Conservation (phyloP, 2,888 invertebrate species). For the Cotesia congregata region DNA sequence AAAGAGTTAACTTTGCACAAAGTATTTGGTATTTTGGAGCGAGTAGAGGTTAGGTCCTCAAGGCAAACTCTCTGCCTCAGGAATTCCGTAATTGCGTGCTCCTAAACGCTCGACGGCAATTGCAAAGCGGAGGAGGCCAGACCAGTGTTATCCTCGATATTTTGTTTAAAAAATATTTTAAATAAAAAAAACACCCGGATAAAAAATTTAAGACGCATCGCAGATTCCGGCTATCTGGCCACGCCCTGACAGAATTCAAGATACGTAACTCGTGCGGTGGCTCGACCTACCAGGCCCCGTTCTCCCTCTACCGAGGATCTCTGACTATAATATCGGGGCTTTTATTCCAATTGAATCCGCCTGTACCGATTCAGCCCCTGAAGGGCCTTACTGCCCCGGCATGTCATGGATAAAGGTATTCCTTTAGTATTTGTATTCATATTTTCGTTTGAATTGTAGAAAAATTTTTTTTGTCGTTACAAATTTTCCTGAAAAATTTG, state of each 20-base stretch:
- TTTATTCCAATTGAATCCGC: conserved; percentile 69
- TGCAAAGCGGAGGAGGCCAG: conserved; percentile 4
- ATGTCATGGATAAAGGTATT: too few relatives aligned
- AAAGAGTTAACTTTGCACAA: not conserved
- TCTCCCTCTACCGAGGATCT: conserved; percentile 62
- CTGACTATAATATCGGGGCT: conserved; percentile 57
- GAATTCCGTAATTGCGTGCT: conserved; percentile 41
- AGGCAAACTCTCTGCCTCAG: conserved; percentile 33
- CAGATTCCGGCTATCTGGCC: conserved; percentile 64
- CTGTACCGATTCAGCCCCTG: conserved; percentile 14
- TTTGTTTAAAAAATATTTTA: conserved; percentile 28
- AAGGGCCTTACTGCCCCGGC: too few relatives aligned
- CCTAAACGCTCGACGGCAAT: conserved; percentile 22
- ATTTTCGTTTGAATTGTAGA: too few relatives aligned
- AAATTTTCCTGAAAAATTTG: too few relatives aligned
- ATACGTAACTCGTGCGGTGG: conserved; percentile 70
- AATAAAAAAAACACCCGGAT: conserved; percentile 38
- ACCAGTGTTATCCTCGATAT: not conserved
- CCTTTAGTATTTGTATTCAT: too few relatives aligned
- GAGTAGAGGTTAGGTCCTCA: not conserved
- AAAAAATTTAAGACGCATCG: conserved; percentile 54
- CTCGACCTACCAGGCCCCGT: conserved; percentile 68
- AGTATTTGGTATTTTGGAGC: not conserved
- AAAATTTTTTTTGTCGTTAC: too few relatives aligned
- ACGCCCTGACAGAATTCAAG: conserved; percentile 70